Evolutionary conservation across 2,797 vertebrate genomes (phyloP), one percentile per base, ranked within the genome.

Genomic region (Gorsachius magnificus): DNA sequence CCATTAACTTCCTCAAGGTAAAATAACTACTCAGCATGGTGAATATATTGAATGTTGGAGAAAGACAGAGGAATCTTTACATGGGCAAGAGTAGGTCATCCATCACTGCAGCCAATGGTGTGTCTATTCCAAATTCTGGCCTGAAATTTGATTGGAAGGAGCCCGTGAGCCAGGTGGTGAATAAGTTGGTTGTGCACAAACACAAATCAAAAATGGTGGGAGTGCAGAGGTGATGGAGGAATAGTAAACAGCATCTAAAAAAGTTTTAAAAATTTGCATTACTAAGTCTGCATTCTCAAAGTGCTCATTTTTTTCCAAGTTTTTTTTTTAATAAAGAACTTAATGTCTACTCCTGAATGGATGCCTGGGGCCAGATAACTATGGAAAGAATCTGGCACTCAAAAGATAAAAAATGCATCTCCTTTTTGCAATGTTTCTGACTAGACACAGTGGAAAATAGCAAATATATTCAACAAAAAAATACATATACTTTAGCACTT

Each of bases 1-100:
- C 91, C 87, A 95, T 96, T 91, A 96, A 83, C 85, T 94, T 91
- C 58, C 90, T 96, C 94, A 94, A 94, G 95, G 95, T 91, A 96
- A 96, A 91, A 94, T 63, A 94, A 93, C 69, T 89, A 51, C 72
- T 86, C 74, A 91, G 50, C 0, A 0, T 17, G 35, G 54, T 69
- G 91, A 93, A 83, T 95, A 76, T 88, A 94, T 57, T 69, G 77
- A 88, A 82, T 6, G 3, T 22, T 79, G 65, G 45, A 79, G 65
- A 86, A 86, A 94, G 87, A 91, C 56, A 93, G 25, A 92, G 65
- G 74, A 86, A 86, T 78, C 87, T 96, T 90, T 94, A 68, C 65
- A 69, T 50, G 70, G 72, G 29, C 24, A 71, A 86, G 94, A 81
- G 79, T 51, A 70, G 58, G 28, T 78, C 87, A 95, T 96, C 43